Evolutionary conservation across 2,113 vertebrate genomes (phyloP), one percentile per base, ranked within the genome.

Genomic region (Plecotus auritus): DNA sequence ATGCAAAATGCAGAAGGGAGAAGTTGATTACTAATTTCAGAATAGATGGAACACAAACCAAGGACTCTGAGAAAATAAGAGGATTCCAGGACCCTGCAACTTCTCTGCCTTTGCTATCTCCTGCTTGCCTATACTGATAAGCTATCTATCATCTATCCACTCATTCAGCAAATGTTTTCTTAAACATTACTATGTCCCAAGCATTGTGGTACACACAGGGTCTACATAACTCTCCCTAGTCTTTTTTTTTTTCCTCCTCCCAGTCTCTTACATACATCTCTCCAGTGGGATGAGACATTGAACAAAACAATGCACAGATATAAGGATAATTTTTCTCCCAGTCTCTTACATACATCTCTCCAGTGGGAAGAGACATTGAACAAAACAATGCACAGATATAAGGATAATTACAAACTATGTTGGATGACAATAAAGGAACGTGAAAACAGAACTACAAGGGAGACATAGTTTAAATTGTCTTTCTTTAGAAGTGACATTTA

Each of bases 401-500:
- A 95, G 30, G 45, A n/a, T 73, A 90, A 93, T 40, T 91, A 91
- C 45, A 85, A 91, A 91, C 28, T 81, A 1, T 82, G 66, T 72
- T 77, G 54, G 9, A 61, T 77, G 51, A 93, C 35, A 92, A 18
- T 12, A 73, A 93, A 87, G 45, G 17, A 78, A 80, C 9, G 84
- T 59, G 56, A 93, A 45, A 69, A 85, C 14, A 91, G 35, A 90
- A 73, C 22, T 86, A 40, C 40, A 95, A 45, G 26, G 64, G 35
- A 95, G 35, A 66, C 20, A 69, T 69, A 85, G 35, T 78, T 90
- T 40, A 82, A 37, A 54, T 56, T 91, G 80, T 59, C 91, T 88
- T 93, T 88, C 78, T 87, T 92, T 42, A 90, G 35, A 94, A 90
- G 32, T 80, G 42, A 73, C 40, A 96, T 66, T 92, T 51, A 85